Evolutionary conservation across 2,888 invertebrate species (phyloP).

Genomic region (Cerastoderma edule): DNA sequence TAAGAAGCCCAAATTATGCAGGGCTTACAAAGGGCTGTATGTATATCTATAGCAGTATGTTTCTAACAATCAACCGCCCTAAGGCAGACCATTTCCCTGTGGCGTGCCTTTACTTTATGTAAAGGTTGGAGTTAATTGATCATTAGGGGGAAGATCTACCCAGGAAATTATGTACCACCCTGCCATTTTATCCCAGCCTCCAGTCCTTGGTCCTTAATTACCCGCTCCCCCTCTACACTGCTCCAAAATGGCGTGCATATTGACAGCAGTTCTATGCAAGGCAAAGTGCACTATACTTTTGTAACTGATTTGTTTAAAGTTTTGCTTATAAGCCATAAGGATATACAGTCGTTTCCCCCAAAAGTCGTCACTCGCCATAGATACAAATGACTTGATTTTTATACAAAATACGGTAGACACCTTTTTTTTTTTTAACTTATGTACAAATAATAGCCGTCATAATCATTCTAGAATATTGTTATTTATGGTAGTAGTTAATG

Average conservation of each 20-base stretch:
- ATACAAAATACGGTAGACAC: too few species aligned
- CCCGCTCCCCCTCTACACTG: neutral
- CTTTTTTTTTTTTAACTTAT: too few species aligned
- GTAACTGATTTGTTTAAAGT: neutral
- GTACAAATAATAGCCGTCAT: too few species aligned
- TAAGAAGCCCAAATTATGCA: too few species aligned
- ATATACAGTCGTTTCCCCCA: neutral
- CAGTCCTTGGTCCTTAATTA: neutral
- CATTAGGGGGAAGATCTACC: slow-evolving; percentile 20
- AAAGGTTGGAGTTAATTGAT: slow-evolving; percentile 15
- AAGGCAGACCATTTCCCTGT: too few species aligned
- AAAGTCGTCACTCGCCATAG: neutral
- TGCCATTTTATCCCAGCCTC: neutral
- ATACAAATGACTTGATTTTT: too few species aligned
- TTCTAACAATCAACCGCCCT: too few species aligned
- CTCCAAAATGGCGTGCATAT: neutral
- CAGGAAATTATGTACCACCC: slow-evolving; percentile 16
- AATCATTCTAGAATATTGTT: too few species aligned
- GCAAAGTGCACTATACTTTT: neutral
- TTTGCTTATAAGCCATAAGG: neutral
- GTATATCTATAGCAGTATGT: too few species aligned
- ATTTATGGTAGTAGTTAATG: too few species aligned
- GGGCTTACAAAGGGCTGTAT: too few species aligned
- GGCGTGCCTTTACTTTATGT: too few species aligned
- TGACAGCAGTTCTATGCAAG: neutral